phyloP scores from a whole-genome alignment of 2,888 invertebrate species.

The Saturnia pavonia region DNA sequence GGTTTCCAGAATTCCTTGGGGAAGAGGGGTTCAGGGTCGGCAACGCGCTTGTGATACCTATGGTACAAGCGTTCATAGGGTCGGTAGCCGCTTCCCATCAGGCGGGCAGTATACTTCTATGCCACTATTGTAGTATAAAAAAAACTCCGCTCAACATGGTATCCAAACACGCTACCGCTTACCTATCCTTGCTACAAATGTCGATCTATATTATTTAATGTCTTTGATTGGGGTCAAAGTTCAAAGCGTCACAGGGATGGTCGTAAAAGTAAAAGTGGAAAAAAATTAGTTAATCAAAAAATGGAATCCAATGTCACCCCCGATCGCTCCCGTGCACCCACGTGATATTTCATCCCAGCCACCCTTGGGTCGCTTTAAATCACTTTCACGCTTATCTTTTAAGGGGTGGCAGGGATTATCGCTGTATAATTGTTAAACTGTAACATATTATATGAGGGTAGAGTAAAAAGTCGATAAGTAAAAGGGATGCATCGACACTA shows the following conservation, averaged over 20 bases:
- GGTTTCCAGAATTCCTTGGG: too few species aligned
- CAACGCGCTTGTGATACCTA: too few species aligned
- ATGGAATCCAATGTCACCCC: background rate
- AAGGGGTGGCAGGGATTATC: background rate
- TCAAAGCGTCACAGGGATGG: background rate
- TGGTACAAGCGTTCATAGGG: too few species aligned
- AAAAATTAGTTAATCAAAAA: slow-evolving; percentile 10
- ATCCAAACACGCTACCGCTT: too few species aligned
- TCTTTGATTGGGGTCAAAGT: background rate
- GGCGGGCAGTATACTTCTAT: too few species aligned
- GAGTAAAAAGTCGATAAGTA: too few species aligned
- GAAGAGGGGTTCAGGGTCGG: too few species aligned
- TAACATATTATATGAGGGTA: background rate
- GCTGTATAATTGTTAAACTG: background rate
- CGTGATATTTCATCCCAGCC: slow-evolving; percentile 11
- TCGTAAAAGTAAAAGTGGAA: slow-evolving; percentile 5
- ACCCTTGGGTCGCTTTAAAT: slow-evolving; percentile 9
- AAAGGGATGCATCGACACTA: too few species aligned
- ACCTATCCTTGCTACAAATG: background rate
- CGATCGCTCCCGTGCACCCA: slow-evolving; percentile 8
- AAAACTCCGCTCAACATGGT: too few species aligned
- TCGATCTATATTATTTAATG: background rate
- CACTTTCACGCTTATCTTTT: background rate
- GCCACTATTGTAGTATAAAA: too few species aligned
- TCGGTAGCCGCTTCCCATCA: too few species aligned